A percentile compares a stretch with the other conserved stretches of the same genome.
These are phyloP conservation scores for Luperina testacea DNA, from an alignment of 2,888 invertebrate genomes.

Conservation along the genomic window DNA sequence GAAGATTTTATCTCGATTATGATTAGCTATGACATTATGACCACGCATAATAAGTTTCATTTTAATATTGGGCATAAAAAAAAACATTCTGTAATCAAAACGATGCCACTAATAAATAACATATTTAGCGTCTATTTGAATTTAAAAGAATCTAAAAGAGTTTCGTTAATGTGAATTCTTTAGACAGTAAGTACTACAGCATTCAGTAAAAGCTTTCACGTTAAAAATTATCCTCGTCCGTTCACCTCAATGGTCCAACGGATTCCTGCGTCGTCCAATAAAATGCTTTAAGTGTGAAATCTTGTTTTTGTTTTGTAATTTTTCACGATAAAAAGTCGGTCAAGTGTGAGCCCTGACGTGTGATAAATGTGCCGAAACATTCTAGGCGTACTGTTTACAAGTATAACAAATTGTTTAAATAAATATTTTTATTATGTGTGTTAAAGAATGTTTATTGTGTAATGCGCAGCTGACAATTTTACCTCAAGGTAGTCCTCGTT, in stretches of 20 bases:
- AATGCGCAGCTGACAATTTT: conserved; percentile 56
- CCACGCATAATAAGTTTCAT: conserved; percentile 2
- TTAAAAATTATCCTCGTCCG: conserved; percentile 67
- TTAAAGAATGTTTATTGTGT: conserved; percentile 56
- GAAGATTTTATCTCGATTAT: conserved; percentile 49
- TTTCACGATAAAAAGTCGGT: conserved; percentile 72
- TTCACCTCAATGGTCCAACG: conserved; percentile 66
- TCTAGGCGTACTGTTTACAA: conserved; percentile 54
- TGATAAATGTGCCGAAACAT: conserved; percentile 63
- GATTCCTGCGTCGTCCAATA: conserved; percentile 65
- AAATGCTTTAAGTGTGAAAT: conserved; percentile 77
- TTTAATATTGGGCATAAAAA: conserved; percentile 13
- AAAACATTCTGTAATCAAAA: conserved; percentile 15
- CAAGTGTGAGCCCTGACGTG: conserved; percentile 58
- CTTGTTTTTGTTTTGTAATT: conserved; percentile 79
- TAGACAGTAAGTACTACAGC: conserved; percentile 60
- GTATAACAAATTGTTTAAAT: conserved; percentile 61
- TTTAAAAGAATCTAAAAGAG: conserved; percentile 59
- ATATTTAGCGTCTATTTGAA: conserved; percentile 49
- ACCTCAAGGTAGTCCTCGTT: conserved; percentile 46
- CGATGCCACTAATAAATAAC: conserved; percentile 18
- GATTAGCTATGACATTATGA: conserved; percentile 13
- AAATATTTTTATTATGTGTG: conserved; percentile 57
- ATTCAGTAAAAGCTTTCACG: conserved; percentile 68
- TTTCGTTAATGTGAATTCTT: conserved; percentile 64